phyloP scores from a whole-genome alignment of 2,797 vertebrate genomes.

The Apodemus agrarius region DNA sequence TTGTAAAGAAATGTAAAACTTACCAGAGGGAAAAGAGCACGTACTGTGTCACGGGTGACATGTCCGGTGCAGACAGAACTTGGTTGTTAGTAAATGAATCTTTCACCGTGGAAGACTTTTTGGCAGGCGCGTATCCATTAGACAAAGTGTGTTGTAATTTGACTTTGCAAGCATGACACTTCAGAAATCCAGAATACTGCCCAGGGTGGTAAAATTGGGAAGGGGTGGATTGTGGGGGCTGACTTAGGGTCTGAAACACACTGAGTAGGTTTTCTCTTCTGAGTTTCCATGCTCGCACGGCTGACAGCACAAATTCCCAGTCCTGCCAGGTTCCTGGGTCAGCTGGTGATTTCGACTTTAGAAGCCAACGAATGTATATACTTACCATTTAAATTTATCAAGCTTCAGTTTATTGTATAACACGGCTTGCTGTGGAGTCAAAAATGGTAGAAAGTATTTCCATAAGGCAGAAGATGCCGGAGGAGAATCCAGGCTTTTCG shows the following conservation, averaged over 20 bases:
- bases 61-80: background rate
- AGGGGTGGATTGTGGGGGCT: background rate
- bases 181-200: background rate
- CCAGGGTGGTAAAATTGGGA: background rate
- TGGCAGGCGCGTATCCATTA: background rate
- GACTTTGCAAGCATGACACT: background rate
- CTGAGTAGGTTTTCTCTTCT: background rate
- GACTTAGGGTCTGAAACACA: background rate
- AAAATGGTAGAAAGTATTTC: background rate
- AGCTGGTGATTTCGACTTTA: background rate
- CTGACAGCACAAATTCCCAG: background rate
- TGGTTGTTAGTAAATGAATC: fast-evolving
- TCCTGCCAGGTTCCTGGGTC: background rate
- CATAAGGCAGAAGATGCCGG: background rate
- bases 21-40: background rate
- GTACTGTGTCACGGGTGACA: fast-evolving
- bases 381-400: background rate
- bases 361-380: background rate
- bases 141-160: background rate
- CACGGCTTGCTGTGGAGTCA: slow-evolving; percentile 15
- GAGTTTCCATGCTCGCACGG: background rate
- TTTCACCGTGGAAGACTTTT: background rate
- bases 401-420: background rate
- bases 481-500: background rate
- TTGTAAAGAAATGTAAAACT: background rate